Percentiles rank a stretch among this genome's conserved stretches.
Evolutionary conservation across 2,113 vertebrate species (phyloP).

Genomic region (Megaceryle maxima): DNA sequence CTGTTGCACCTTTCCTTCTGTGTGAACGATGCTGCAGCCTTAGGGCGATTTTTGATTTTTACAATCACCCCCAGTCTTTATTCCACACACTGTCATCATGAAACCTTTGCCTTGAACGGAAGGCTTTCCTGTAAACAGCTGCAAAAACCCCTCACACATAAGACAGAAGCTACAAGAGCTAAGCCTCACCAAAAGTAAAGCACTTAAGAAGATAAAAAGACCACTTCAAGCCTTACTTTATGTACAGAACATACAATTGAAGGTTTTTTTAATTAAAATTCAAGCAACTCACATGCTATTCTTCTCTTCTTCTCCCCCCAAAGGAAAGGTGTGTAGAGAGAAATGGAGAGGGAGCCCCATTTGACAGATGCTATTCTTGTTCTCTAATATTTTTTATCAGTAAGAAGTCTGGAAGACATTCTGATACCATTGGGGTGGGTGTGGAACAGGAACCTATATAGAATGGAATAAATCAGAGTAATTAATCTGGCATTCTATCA

Average conservation of each 20-base stretch:
- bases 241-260: neutral
- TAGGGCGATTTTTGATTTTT: no score
- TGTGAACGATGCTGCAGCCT: no score
- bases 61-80: no score
- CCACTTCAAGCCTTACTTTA: neutral
- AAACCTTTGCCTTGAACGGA: neutral
- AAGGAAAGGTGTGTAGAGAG: constrained; percentile 39
- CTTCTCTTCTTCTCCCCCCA: constrained; percentile 21
- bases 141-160: neutral
- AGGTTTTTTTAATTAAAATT: neutral
- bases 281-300: constrained; percentile 57
- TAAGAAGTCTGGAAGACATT: constrained; percentile 7
- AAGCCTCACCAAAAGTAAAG: neutral
- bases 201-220: neutral
- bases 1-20: no score
- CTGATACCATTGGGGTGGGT: neutral
- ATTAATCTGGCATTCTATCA: neutral
- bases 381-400: neutral
- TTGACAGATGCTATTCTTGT: constrained; percentile 12
- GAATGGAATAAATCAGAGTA: constrained; percentile 10
- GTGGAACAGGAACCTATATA: neutral
- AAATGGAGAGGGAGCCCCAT: constrained; percentile 52
- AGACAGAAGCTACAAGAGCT: neutral
- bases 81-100: neutral
- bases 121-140: neutral